These are phyloP conservation scores for Canis aureus DNA, from an alignment of 2,113 vertebrate species.

Conservation along the genomic window DNA sequence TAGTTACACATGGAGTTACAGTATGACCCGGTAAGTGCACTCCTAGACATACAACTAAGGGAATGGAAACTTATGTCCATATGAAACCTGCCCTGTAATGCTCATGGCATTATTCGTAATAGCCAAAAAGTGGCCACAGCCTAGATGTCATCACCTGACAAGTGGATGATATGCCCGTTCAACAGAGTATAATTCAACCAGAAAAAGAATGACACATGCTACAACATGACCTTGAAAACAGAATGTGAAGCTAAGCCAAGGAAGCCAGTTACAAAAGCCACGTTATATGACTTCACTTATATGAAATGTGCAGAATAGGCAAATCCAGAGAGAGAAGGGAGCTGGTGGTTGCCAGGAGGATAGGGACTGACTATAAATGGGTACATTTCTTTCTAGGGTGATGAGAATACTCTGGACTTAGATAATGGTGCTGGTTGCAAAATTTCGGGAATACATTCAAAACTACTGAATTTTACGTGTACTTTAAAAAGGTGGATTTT, in stretches of 20 bases:
- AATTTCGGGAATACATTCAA: neutral
- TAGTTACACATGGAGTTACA: neutral
- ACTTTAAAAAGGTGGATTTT: neutral
- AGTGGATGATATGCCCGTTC: rapidly evolving
- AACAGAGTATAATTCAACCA: neutral
- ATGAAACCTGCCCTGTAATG: neutral
- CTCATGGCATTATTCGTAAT: rapidly evolving
- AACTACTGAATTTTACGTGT: neutral
- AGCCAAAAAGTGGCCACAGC: neutral
- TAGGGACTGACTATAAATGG: neutral
- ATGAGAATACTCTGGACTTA: neutral
- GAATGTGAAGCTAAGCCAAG: neutral
- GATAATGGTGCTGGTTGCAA: neutral
- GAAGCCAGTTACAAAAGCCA: neutral
- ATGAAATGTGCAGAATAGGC: neutral
- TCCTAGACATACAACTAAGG: neutral
- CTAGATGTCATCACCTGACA: neutral
- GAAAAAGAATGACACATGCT: neutral
- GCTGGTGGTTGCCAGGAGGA: rapidly evolving
- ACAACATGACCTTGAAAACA: neutral
- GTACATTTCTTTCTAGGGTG: neutral
- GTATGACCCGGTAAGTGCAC: neutral
- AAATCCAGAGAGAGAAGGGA: neutral
- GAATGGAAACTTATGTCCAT: neutral
- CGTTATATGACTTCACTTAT: neutral